Percentiles rank a stretch among this genome's conserved stretches.
Conservation (phyloP, 2,797 vertebrate species). For the Muraenolepis orangiensis region DNA sequence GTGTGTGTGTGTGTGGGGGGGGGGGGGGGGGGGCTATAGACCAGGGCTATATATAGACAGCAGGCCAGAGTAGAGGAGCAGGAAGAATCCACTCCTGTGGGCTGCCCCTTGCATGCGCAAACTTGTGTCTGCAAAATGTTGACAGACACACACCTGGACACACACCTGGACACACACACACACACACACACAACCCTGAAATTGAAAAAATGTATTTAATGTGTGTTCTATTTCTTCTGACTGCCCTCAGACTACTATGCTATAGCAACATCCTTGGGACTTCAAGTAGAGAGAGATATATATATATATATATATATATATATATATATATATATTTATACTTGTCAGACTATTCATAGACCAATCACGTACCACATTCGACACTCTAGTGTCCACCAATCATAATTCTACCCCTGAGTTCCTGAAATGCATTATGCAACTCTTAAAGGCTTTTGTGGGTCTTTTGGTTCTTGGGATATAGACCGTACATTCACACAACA, state of each 20-base stretch:
- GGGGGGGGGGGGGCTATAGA: conserved; percentile 54
- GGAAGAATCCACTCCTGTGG: conserved; percentile 57
- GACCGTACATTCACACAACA: not conserved
- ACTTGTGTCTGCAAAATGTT: conserved; percentile 14
- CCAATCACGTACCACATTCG: not conserved
- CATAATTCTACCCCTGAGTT: not conserved
- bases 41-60: conserved; percentile 74
- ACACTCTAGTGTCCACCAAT: not conserved
- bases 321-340: too few relatives aligned
- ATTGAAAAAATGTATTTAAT: not conserved
- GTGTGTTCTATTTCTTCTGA: not conserved
- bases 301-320: not conserved
- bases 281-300: not conserved
- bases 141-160: conserved; percentile 16
- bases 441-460: not conserved
- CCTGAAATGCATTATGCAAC: not conserved
- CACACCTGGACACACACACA: conserved; percentile 17
- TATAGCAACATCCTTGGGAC: not conserved
- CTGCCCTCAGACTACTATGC: not conserved
- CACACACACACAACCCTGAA: not conserved
- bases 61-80: conserved; percentile 65
- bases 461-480: not conserved
- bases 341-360: not conserved
- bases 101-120: conserved; percentile 42
- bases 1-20: not conserved